A percentile compares a stretch with the other conserved stretches of the same genome.
These are phyloP conservation scores for Sardina pilchardus DNA, from an alignment of 2,113 vertebrate species.

Conservation along the genomic window DNA sequence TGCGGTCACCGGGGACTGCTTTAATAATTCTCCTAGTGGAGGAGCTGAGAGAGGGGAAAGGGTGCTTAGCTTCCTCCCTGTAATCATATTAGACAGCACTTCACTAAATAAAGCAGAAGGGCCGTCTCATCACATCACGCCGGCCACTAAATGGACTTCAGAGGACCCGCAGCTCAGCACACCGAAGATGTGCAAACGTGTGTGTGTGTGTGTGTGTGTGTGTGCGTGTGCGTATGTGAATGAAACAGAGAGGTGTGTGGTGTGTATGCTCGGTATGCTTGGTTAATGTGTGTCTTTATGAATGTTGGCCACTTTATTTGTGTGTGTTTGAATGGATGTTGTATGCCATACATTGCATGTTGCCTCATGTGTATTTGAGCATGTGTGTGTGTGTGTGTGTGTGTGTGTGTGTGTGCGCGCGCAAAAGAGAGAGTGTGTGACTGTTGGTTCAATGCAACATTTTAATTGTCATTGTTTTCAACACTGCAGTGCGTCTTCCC, in stretches of 20 bases:
- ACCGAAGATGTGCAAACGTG: conserved; percentile 39
- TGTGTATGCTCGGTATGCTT: no score
- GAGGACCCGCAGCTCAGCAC: conserved; percentile 38
- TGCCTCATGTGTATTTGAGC: conserved; percentile 5
- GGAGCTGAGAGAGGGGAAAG: conserved; percentile 55
- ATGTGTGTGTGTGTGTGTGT: conserved; percentile 28
- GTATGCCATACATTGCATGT: neutral
- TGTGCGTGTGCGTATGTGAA: no score
- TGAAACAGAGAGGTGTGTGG: no score
- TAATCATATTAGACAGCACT: conserved; percentile 76
- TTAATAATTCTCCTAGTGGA: conserved; percentile 58
- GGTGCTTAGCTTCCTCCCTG: conserved; percentile 58
- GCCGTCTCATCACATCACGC: conserved; percentile 69
- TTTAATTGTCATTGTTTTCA: neutral
- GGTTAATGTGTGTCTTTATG: no score
- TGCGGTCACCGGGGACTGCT: conserved; percentile 57
- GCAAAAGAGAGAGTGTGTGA: no score
- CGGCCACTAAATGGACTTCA: conserved; percentile 62
- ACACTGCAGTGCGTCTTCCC: neutral
- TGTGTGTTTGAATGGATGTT: neutral
- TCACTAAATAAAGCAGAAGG: conserved; percentile 72
- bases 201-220: neutral
- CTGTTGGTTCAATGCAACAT: neutral
- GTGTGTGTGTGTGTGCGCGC: neutral
- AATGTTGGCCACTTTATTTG: no score